phyloP scores from a whole-genome alignment of 2,888 invertebrate species.

The Galerucella pusilla region DNA sequence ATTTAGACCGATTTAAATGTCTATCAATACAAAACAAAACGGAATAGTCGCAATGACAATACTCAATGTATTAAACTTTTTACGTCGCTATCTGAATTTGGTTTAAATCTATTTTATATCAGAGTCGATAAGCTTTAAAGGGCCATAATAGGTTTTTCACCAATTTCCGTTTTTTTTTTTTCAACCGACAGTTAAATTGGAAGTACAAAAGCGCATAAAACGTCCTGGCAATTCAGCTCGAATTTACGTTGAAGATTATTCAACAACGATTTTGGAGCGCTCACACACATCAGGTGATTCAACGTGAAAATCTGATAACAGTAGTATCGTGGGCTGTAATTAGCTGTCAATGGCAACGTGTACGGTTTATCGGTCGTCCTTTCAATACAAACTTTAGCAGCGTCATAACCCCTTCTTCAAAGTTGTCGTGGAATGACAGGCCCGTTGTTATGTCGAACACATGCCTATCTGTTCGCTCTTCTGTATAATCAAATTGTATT shows the following conservation, averaged over 20 bases:
- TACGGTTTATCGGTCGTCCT: constrained; percentile 47
- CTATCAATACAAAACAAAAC: not conserved
- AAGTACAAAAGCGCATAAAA: constrained; percentile 27
- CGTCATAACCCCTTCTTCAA: constrained; percentile 49
- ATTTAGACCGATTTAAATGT: not conserved
- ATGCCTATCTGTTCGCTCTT: constrained; percentile 50
- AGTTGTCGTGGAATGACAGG: constrained; percentile 39
- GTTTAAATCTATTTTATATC: constrained; percentile 27
- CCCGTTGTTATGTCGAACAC: constrained; percentile 48
- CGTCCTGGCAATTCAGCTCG: constrained; percentile 22
- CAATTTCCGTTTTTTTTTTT: constrained; percentile 24
- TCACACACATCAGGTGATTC: constrained; percentile 47
- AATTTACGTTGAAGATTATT: constrained; percentile 23
- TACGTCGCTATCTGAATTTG: constrained; percentile 19
- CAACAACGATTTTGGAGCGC: constrained; percentile 16
- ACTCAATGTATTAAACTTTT: constrained; percentile 18
- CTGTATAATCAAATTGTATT: constrained; percentile 51
- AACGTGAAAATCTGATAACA: constrained; percentile 55
- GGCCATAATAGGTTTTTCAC: constrained; percentile 22
- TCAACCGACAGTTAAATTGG: constrained; percentile 28
- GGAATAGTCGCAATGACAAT: not conserved
- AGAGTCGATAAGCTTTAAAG: constrained; percentile 26
- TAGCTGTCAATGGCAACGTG: constrained; percentile 59
- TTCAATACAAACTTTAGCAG: constrained; percentile 40
- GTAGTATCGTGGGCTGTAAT: constrained; percentile 57